Conservation (phyloP, 2,797 vertebrate genomes). For the Nannoperca australis region DNA sequence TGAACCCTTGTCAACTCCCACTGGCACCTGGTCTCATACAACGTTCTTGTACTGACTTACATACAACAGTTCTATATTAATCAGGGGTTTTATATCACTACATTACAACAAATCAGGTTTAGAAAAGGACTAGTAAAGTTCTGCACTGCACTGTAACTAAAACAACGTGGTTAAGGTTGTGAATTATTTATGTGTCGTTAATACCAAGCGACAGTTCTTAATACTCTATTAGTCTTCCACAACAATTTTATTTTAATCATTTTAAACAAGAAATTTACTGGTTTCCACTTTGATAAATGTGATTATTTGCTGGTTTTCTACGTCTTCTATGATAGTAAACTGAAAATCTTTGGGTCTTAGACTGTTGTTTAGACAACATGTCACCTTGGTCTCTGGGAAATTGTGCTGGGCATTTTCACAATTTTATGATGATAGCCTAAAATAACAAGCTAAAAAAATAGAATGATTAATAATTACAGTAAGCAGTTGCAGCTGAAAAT, state of each 20-base stretch:
- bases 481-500: background rate
- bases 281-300: background rate
- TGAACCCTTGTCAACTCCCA: background rate
- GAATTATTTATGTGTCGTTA: background rate
- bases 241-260: background rate
- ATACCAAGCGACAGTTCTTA: background rate
- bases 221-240: background rate
- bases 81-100: background rate
- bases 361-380: background rate
- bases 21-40: background rate
- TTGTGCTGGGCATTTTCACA: background rate
- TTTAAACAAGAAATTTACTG: background rate
- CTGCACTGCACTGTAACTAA: background rate
- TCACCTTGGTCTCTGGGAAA: background rate
- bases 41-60: background rate
- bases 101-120: background rate
- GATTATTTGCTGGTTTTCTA: background rate
- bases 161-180: too few relatives aligned
- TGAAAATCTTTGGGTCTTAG: background rate
- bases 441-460: background rate
- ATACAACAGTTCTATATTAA: background rate
- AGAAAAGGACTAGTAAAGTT: background rate
- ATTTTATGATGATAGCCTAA: background rate
- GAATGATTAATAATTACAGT: background rate
- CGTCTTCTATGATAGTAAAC: background rate